Conservation (phyloP, 2,113 vertebrate genomes). For the Ammodytes marinus region DNA sequence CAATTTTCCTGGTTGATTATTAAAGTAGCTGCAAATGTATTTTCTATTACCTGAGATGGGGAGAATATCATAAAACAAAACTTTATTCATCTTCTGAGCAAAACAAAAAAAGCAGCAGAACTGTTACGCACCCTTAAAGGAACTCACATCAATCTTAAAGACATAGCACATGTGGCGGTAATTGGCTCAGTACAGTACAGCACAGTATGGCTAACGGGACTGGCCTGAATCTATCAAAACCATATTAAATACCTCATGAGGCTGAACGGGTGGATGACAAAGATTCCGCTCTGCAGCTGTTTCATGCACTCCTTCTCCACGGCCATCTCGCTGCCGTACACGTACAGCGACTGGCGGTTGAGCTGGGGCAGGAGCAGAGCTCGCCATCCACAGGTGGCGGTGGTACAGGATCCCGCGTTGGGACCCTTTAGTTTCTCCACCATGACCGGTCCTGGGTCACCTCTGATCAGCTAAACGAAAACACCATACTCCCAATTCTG, state of each 20-base stretch:
- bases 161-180: background rate
- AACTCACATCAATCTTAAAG: conserved; percentile 11
- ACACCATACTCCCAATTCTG: conserved; percentile 65
- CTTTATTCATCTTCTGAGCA: background rate
- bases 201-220: background rate
- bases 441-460: conserved; percentile 63
- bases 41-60: background rate
- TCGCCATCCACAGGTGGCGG: conserved; percentile 79
- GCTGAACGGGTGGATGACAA: conserved; percentile 87
- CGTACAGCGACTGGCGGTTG: conserved; percentile 83
- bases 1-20: background rate
- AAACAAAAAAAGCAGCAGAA: background rate
- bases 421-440: conserved; percentile 78
- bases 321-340: conserved; percentile 86
- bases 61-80: no score
- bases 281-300: conserved; percentile 79
- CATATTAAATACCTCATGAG: conserved; percentile 79
- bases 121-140: background rate
- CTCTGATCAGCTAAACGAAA: conserved; percentile 51
- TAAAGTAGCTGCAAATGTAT: background rate
- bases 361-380: conserved; percentile 82
- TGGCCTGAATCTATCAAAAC: conserved; percentile 54
- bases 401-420: conserved; percentile 46
- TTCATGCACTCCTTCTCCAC: conserved; percentile 83
- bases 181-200: background rate